Conservation (phyloP, 2,888 invertebrate species). For the Pediacus dermestoides region DNA sequence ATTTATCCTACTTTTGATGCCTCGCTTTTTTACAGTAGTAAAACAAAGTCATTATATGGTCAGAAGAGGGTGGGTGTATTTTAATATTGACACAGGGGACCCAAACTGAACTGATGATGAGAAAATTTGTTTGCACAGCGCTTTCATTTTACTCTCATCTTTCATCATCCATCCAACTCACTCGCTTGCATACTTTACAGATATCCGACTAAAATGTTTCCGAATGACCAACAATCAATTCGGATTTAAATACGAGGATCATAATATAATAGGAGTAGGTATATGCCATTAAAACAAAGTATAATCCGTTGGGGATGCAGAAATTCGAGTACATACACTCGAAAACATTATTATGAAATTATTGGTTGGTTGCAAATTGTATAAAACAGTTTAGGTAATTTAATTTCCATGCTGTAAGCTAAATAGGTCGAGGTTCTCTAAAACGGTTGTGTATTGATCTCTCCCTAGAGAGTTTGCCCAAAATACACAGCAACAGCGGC, state of each 20-base stretch:
- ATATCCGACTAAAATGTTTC: no score
- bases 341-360: no score
- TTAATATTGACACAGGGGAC: no score
- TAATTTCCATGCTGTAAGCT: conserved; percentile 13
- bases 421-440: conserved; percentile 33
- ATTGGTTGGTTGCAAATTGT: no score
- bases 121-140: conserved; percentile 22
- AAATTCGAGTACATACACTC: no score
- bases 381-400: no score
- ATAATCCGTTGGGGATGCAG: conserved; percentile 9
- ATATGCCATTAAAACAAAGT: conserved; percentile 6
- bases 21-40: no score
- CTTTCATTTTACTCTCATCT: conserved; percentile 20
- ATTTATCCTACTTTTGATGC: no score
- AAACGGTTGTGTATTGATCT: conserved; percentile 33
- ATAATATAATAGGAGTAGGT: conserved; percentile 13
- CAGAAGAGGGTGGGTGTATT: no score
- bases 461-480: conserved; percentile 33
- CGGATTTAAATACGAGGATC: conserved; percentile 20
- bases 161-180: conserved; percentile 2
- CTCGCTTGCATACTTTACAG: conserved; percentile 2
- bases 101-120: no score
- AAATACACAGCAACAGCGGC: conserved; percentile 26
- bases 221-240: conserved; percentile 31
- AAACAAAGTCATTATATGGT: no score